These are phyloP conservation scores for Synergus japonicus DNA, from an alignment of 2,888 invertebrate genomes.

Conservation along the genomic window DNA sequence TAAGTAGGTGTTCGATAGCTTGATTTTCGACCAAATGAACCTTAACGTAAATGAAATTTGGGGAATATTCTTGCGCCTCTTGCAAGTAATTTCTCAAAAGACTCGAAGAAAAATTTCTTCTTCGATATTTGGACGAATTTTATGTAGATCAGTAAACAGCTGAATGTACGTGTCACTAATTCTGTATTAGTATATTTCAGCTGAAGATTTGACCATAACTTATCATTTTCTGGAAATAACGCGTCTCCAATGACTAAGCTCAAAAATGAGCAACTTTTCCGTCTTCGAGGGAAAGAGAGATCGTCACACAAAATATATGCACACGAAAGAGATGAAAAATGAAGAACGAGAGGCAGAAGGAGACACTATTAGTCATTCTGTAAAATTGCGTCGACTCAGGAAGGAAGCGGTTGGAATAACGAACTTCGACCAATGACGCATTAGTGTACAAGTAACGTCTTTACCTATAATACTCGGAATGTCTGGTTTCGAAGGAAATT, in stretches of 20 bases:
- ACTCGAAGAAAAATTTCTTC: no score
- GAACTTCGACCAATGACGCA: constrained; percentile 56
- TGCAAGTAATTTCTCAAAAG: no score
- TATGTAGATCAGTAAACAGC: no score
- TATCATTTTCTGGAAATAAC: neutral
- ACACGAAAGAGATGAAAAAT: constrained; percentile 33
- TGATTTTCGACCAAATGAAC: no score
- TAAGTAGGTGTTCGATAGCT: no score
- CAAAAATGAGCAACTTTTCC: constrained; percentile 44
- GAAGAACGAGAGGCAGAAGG: constrained; percentile 25
- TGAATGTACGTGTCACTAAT: no score
- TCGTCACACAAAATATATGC: constrained; percentile 15
- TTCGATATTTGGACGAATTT: no score
- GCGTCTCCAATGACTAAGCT: neutral
- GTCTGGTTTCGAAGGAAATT: neutral
- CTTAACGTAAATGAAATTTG: no score
- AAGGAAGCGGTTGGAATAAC: constrained; percentile 50
- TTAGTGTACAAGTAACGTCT: constrained; percentile 27
- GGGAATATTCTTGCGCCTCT: no score
- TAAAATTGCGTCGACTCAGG: constrained; percentile 47
- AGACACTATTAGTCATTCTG: constrained; percentile 46
- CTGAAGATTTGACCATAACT: no score
- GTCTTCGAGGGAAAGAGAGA: constrained; percentile 44
- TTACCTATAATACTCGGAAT: neutral
- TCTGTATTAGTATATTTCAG: no score